A percentile compares a stretch with the other conserved stretches of the same genome.
Evolutionary conservation across 2,888 invertebrate genomes (phyloP).

Genomic region (Spisula subtruncata): DNA sequence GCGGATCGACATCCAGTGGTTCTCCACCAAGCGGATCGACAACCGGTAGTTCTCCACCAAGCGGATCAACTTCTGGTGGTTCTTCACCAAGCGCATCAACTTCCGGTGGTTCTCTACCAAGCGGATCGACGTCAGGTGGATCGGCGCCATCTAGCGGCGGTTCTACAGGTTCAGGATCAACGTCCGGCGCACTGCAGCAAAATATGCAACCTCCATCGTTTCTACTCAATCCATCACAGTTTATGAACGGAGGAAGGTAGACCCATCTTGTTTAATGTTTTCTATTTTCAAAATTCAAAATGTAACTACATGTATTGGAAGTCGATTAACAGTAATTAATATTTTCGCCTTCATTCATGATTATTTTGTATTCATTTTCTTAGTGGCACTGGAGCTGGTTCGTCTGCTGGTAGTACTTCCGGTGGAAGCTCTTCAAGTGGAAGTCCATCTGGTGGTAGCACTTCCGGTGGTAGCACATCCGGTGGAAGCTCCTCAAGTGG

Average conservation of each 20-base stretch:
- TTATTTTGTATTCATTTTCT: too few relatives aligned
- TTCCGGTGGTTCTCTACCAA: constrained; percentile 1
- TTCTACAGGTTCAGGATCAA: constrained; percentile 34
- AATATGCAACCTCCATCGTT: constrained; percentile 75
- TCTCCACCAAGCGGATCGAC: constrained; percentile 29
- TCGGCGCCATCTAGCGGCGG: constrained; percentile 1
- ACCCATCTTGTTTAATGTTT: too few relatives aligned
- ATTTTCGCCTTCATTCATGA: too few relatives aligned
- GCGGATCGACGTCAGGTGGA: background rate
- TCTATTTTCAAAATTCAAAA: too few relatives aligned
- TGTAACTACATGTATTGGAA: too few relatives aligned
- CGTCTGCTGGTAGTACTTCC: constrained; percentile 45
- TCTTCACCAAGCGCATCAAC: background rate
- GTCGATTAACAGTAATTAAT: background rate
- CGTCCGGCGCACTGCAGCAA: constrained; percentile 61
- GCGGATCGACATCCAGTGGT: too few relatives aligned
- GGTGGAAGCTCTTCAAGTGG: constrained; percentile 35
- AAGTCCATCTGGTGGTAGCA: background rate
- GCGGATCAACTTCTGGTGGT: constrained; percentile 46
- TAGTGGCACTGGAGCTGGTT: constrained; percentile 24
- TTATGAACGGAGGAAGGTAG: constrained; percentile 54
- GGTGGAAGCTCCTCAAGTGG: background rate
- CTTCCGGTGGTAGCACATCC: background rate
- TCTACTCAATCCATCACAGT: constrained; percentile 70
- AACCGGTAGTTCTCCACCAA: constrained; percentile 32